A percentile compares a stretch with the other conserved stretches of the same genome.
Evolutionary conservation across 2,797 vertebrate species (phyloP).

Genomic region (Phoeniculus purpureus): DNA sequence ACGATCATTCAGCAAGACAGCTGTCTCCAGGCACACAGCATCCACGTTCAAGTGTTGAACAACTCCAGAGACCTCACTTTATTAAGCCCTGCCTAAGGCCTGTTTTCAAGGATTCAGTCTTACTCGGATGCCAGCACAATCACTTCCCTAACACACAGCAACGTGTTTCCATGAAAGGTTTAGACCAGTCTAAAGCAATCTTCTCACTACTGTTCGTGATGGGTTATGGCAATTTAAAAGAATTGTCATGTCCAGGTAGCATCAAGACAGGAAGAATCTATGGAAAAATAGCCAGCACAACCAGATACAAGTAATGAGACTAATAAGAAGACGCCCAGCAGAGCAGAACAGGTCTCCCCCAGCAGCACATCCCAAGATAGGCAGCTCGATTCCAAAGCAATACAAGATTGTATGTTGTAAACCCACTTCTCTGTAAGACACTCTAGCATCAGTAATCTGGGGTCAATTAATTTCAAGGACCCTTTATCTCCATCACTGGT

Average conservation of each 20-base stretch:
- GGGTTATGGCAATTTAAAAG: background rate
- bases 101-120: background rate
- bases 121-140: background rate
- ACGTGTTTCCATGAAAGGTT: background rate
- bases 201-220: background rate
- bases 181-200: background rate
- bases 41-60: accelerated
- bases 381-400: background rate
- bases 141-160: background rate
- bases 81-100: background rate
- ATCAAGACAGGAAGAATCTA: background rate
- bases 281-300: background rate
- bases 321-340: background rate
- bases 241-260: background rate
- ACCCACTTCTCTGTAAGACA: background rate
- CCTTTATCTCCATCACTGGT: background rate
- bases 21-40: background rate
- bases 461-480: accelerated
- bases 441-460: background rate
- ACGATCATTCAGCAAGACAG: background rate
- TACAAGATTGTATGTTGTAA: accelerated
- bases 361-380: background rate
- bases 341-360: background rate
- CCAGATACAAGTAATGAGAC: background rate
- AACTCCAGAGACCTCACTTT: background rate